Base-by-base conservation (phyloP, 1,140 invertebrate species). In the Papilio dardanus region DNA sequence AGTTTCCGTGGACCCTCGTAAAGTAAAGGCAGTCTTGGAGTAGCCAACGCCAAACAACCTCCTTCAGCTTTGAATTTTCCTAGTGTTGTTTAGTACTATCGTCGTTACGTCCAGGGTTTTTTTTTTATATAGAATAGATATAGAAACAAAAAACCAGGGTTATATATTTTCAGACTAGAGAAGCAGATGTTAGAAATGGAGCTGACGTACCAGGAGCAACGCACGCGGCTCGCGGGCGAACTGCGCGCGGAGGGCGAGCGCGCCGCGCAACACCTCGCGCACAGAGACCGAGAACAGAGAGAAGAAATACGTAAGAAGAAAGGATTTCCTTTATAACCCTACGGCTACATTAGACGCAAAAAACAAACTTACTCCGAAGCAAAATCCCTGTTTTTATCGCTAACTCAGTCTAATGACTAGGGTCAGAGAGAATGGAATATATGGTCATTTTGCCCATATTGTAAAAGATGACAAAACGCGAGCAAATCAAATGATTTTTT, bases 131-230 rank as follows among this genome's bases (percentile, higher is more conserved):
- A 33, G 7, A 3, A 33, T 33, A 33, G 14, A 37, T 37, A 37
- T 37, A 1, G 28, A 28, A 62, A 24, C 10, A 62, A 28, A 62
- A 2, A 14, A 14, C 16, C 12, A 62, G 3, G 21, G 28, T 7
- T 3, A n/a, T 3, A 2, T 62, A 62, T 5, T 33, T 73, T 77
- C 73, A 88, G 87, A 74, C 69, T 93, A 74, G 92, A 93, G 71
- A 92, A 92, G 76, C 92, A 93, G 58, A 92, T 93, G 8, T 66
- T 92, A 3, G 90, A 92, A 40, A 50, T 93, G 14, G 92, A 93
- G 77, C 35, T 90, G 71, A 87, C 86, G 3, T 92, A 92, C 65
- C 90, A 91, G 54, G 89, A 92, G 76, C 92, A 93, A 46, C 81
- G 92, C 0, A 89, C 88, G 1, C 85, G 90, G 1, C 77, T 93